A percentile compares a stretch with the other conserved stretches of the same genome.
phyloP scores from a whole-genome alignment of 1,140 invertebrate genomes.

The Microplitis mediator region DNA sequence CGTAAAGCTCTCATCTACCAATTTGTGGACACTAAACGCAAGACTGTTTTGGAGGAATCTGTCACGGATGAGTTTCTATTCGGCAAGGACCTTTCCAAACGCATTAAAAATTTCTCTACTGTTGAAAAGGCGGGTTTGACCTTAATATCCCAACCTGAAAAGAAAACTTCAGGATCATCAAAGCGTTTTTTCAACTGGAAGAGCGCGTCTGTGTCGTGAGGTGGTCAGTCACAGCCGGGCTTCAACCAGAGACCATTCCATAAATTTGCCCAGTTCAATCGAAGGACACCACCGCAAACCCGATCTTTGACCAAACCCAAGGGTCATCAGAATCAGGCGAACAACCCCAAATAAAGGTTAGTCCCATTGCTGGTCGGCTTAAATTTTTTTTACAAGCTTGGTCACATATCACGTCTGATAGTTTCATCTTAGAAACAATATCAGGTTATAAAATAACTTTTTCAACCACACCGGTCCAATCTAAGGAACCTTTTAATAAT shows the following conservation, averaged over 20 bases:
- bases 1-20: too few relatives aligned
- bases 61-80: conserved; percentile 25
- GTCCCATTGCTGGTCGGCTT: neutral
- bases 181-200: conserved; percentile 29
- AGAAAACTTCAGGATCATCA: neutral
- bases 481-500: too few relatives aligned
- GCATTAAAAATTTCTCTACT: conserved; percentile 25
- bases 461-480: too few relatives aligned
- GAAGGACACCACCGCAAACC: too few relatives aligned
- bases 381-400: too few relatives aligned
- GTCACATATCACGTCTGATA: too few relatives aligned
- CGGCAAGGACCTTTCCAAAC: conserved; percentile 20
- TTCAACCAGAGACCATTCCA: neutral
- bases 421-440: too few relatives aligned
- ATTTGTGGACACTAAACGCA: neutral
- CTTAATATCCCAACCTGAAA: conserved; percentile 13
- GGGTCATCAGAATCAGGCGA: neutral
- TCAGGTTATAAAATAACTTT: too few relatives aligned
- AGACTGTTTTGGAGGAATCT: conserved; percentile 27
- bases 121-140: conserved; percentile 29
- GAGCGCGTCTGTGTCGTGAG: conserved; percentile 14
- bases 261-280: too few relatives aligned
- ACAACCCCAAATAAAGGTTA: conserved; percentile 13
- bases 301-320: neutral
- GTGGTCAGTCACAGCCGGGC: neutral